phyloP scores from a whole-genome alignment of 2,113 vertebrate genomes.

The Lathamus discolor region DNA sequence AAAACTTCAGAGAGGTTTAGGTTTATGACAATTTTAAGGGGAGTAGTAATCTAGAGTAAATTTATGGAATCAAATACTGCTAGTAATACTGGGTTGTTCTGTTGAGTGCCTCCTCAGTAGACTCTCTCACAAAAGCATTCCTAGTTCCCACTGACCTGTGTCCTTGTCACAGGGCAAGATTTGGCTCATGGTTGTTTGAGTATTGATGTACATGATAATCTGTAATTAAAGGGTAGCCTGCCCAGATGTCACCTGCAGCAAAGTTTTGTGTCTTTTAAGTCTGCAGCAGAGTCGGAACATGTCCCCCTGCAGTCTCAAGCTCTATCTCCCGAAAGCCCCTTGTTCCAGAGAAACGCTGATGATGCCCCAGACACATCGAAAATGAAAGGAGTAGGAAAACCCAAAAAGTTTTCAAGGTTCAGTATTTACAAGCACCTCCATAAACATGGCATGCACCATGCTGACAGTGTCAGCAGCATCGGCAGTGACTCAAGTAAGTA shows the following conservation, averaged over 20 bases:
- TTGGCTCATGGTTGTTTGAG: neutral
- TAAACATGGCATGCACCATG: slow-evolving; percentile 75
- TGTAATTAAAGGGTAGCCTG: neutral
- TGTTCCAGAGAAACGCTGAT: neutral
- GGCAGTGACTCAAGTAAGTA: slow-evolving; percentile 87
- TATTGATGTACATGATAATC: neutral
- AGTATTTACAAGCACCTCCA: slow-evolving; percentile 87
- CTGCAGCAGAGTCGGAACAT: slow-evolving; percentile 8
- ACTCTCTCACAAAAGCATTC: neutral
- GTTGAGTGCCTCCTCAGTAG: fast-evolving
- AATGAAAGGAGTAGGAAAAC: slow-evolving; percentile 82
- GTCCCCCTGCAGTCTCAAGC: neutral
- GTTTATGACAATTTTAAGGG: neutral
- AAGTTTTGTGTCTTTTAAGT: neutral
- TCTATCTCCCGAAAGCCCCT: slow-evolving; percentile 27
- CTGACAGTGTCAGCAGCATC: slow-evolving; percentile 87
- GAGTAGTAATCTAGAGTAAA: neutral
- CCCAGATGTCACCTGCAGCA: neutral
- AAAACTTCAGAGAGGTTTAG: neutral
- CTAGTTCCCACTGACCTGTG: neutral
- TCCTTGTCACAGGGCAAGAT: neutral
- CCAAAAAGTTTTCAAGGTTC: slow-evolving; percentile 79
- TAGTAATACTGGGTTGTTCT: neutral
- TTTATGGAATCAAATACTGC: neutral
- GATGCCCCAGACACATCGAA: slow-evolving; percentile 76